Conservation (phyloP, 2,888 invertebrate genomes). For the Synanthedon tipuliformis region DNA sequence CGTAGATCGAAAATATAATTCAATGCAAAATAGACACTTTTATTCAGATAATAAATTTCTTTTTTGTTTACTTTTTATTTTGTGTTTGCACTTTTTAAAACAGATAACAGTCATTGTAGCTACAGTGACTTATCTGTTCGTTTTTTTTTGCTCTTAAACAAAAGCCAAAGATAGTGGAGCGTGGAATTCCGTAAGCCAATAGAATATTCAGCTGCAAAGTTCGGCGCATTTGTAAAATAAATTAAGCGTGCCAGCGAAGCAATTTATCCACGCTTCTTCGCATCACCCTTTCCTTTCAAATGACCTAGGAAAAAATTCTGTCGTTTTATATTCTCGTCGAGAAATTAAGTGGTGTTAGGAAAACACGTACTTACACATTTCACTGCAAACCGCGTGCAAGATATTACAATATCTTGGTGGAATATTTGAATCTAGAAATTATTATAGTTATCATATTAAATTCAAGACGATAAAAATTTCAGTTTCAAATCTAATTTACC, state of each 20-base stretch:
- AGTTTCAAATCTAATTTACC: no score
- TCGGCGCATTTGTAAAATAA: conserved; percentile 51
- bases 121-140: not conserved
- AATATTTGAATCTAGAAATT: no score
- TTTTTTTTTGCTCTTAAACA: conserved; percentile 1
- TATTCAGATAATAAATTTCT: no score
- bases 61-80: no score
- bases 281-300: conserved; percentile 32
- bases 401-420: no score
- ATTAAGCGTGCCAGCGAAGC: conserved; percentile 43
- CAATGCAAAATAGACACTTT: no score
- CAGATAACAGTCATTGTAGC: no score
- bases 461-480: no score
- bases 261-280: conserved; percentile 43
- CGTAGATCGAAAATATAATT: no score
- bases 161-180: conserved; percentile 6
- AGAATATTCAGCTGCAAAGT: conserved; percentile 34
- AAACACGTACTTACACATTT: conserved; percentile 16
- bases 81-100: no score
- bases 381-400: no score
- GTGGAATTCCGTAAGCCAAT: conserved; percentile 20
- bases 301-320: conserved; percentile 36
- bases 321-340: conserved; percentile 19
- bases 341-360: conserved; percentile 37
- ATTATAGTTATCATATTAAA: no score